Base-by-base conservation (phyloP, 37 sponge, comb jelly and placozoan genomes). In the Trichoplax adhaerens region DNA sequence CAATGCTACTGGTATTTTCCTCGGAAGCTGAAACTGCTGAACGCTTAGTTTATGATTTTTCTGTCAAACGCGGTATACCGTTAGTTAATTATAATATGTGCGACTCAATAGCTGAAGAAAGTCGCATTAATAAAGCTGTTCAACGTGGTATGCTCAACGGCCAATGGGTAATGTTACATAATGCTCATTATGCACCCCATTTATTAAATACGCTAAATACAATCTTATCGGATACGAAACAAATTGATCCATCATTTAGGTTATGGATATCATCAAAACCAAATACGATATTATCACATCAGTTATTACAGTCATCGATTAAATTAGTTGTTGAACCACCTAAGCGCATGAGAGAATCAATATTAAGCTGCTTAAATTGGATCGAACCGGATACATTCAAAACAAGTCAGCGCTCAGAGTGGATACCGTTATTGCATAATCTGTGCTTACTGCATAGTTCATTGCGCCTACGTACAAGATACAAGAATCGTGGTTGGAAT, bases 341-440 rank as follows among this genome's bases (percentile, higher is more conserved):
- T 56, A 68, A 68, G 29, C 29, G 29, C 29, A 29, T 29, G 29
- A 29, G 29, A 29, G 29, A 29, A 29, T 29, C 29, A 29, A 56
- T 85, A 7, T 52, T 80, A 52, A 70, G 81, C 78, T 78, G 74
- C 62, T 62, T 85, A 2, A 57, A 48, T 54, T 56, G 54, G 50
- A 55, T 58, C 52, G 66, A 71, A 56, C 48, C 58, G 5, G 79
- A 77, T 8, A 12, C 76, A 63, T n/a, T 85, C 1, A 50, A 64
- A 7, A 50, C 56, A 6, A 83, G 81, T 51, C 63, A 76, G 3
- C 67, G 84, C 1, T 65, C 52, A 12, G 91, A 90, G 74, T 90
- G 87, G 87, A 74, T 83, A 0, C 91, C 91, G 8, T 65, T 83
- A 50, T 70, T 90, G 54, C 91, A 90, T 74, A 69, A 68, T 62